Evolutionary conservation across 2,797 vertebrate genomes (phyloP), one percentile per base, ranked within the genome.

Genomic region (Schizopygopsis pylzovi): DNA sequence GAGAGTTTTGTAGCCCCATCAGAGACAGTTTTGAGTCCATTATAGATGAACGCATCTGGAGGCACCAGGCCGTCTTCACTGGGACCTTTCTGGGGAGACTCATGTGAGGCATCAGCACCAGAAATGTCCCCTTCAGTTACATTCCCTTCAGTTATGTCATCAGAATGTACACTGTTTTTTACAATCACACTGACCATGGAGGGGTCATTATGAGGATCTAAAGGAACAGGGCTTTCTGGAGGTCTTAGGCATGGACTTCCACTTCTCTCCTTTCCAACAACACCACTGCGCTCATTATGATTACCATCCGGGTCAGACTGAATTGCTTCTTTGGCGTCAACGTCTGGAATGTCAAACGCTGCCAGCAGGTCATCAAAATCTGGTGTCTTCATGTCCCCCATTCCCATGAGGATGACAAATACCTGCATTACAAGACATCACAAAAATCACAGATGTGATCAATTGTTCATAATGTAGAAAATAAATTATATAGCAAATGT

Each of bases 371-470:
- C 98, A 10, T 99, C 98, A 3, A 99, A 99, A 90, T 99, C 98
- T 15, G 98, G 98, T n/a, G 98, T 99, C 90, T 99, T 99, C 98
- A 99, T 99, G 94, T 99, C 98, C 91, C 98, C 98, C 98, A 99
- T 99, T 88, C 93, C 93, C 93, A 90, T 90, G 89, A 79, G 87
- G 84, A 85, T 87, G 81, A 90, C 89, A 61, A 85, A 91, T 92
- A 92, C 94, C 96, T 96, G 86, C 28, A 87, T 16, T 18, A 79
- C 52, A n/a, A 85, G 13, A 33, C 39, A 81, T 72, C 1, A 61
- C 4, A 45, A 71, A 61, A 63, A 33, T 18, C 54, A 81, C 12
- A 52, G 3, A 37, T 15, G 45, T 65, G 41, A 52, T 37, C 12
- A 82, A 1, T 28, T 81, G n/a, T 13, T 61, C 16, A 65, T 41